Evolutionary conservation across 2,797 vertebrate species (phyloP), one percentile per base, ranked within the genome.

Genomic region (Alectoris magna): DNA sequence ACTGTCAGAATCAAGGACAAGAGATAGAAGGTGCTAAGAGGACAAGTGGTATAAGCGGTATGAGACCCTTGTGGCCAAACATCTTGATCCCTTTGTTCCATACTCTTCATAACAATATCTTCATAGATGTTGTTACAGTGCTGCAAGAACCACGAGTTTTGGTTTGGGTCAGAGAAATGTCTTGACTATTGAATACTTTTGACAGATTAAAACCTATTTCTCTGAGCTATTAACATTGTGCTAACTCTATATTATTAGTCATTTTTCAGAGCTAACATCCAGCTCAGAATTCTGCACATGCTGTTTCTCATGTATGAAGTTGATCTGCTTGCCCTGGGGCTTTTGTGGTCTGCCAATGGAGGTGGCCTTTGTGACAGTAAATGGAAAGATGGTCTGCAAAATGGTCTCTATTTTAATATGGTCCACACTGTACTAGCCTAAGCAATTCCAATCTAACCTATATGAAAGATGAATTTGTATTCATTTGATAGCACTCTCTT

Each of bases 391-490:
- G 31, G 62, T 77, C 77, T 94, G 68, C 74, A 83, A 85, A 95
- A 91, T 73, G 86, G 95, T 81, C 91, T 87, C 56, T 80, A 85
- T 94, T 95, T 90, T 92, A 96, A 93, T 87, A 92, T 0, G 19
- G 94, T 69, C 95, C 67, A 81, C 86, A 67, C 64, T 58, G 71
- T 67, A 88, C 63, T 53, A 87, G 67, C 59, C 82, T 83, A 41
- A 92, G 88, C 89, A 93, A 87, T 93, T 94, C 82, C 90, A 90
- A 84, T 93, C 91, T 84, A 87, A 88, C 84, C 64, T 91, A 75
- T 94, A 87, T 90, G 91, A 95, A 96, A 95, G 74, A 88, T 80
- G 83, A 94, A 91, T 96, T 92, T 95, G 80, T 96, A 96, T 97
- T 95, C 87, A 90, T 96, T 79, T 96, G 91, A 96, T 93, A 95